Base-by-base conservation (phyloP, 2,113 vertebrate genomes). In the Leptosomus discolor region DNA sequence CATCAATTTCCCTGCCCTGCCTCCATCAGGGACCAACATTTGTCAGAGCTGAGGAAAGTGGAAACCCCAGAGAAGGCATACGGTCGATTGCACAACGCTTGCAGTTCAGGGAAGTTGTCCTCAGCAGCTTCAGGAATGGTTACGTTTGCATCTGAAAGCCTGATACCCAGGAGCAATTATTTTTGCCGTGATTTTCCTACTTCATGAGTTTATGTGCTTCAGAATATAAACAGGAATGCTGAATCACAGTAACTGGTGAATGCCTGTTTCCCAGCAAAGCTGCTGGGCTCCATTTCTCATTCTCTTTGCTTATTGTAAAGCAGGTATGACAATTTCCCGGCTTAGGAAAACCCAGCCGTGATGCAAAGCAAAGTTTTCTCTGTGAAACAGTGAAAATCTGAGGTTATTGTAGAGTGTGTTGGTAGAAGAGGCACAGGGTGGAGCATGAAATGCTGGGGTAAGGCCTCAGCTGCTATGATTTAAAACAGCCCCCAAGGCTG, bases 381-480 rank as follows among this genome's bases (percentile, higher is more conserved):
- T 14, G 51, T 15, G 27, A 10, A 75, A 89, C 89, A 20, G 39
- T 63, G 23, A 67, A 48, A 69, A 56, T 67, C 16, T 22, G 68
- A 67, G 56, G 8, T 85, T 82, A 30, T 30, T 78, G 12, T 4
- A 36, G 65, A 60, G 41, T 8, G 11, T 39, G 26, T 19, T 63
- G 70, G 65, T 82, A 50, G 69, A 94, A 82, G 63, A 75, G 50
- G 63, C 65, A 53, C 65, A 76, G 92, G 93, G 92, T 82, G 89
- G 86, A 94, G 45, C 1, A 6, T 70, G 29, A 81, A 88, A 45
- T 60, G 29, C 80, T 79, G 41, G 76, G 45, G 22, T 81, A 95
- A 92, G 51, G 84, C 86, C 56, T 95, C 84, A 94, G 84, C 70
- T 95, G 87, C 91, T 97, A 12, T 82, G 96, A 97, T 94, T 95